Evolutionary conservation across 53 echinoderm and acorn worm species (phyloP), one percentile per base, ranked within the genome.

Genomic region (Crossaster papposus): DNA sequence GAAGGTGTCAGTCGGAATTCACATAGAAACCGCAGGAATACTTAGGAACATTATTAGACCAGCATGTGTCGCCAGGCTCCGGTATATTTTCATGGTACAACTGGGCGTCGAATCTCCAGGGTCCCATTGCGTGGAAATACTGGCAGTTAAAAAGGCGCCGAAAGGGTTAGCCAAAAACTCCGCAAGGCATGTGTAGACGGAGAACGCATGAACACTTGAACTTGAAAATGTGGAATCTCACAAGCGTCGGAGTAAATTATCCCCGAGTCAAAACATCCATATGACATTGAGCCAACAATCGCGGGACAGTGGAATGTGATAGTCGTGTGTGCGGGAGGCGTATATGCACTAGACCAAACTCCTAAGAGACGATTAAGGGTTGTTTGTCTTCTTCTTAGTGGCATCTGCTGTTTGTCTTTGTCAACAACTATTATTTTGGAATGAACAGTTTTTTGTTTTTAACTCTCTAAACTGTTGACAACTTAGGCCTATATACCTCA

Each of bases 21-120:
- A 68, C 24, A 68, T 26, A 26, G 28, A 68, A 24, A 68, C 68
- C 28, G 68, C 68, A 68, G 68, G 28, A 68, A 20, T 34, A 74
- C 36, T 33, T 74, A n/a, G 75, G 75, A 74, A 74, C 35, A 74
- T 14, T n/a, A n/a, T n/a, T 50, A 10, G 30, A 55, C 55, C 55
- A 7, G 23, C 14, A 14, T 11, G 23, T 33, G 18, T 15, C 80
- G 32, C 34, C 26, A 20, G 82, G 65, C 82, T 55, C 65, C 36
- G 38, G 65, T 23, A 8, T 65, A 76, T 58, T 76, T n/a, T 62
- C 36, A 75, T 36, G 76, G 35, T 63, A n/a, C n/a, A 76, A 87
- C 76, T 58, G 87, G 26, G 77, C 87, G 87, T n/a, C 87, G 58
- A 87, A 76, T 77, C 87, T 87, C 87, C n/a, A 35, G 87, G 87